Conservation (phyloP, 2,888 invertebrate genomes). For the Cyclophora albipunctata region DNA sequence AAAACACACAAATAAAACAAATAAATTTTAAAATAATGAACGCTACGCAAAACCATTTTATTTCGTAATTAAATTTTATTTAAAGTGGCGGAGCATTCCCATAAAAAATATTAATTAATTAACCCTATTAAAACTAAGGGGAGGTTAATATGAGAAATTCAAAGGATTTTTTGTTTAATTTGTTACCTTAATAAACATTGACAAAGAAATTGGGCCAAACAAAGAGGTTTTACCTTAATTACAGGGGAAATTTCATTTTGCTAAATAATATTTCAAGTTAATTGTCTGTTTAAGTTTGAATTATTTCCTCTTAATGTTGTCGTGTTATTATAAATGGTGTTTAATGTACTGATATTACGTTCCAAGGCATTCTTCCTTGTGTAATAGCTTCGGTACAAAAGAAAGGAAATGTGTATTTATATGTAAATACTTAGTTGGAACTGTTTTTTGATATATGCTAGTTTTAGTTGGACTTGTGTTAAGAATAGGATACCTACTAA, state of each 20-base stretch:
- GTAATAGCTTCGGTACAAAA: too few relatives aligned
- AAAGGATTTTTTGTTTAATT: neutral
- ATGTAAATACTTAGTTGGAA: too few relatives aligned
- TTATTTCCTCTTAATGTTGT: slow-evolving; percentile 27
- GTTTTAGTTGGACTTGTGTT: too few relatives aligned
- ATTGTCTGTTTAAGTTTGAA: slow-evolving; percentile 38
- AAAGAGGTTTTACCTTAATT: slow-evolving; percentile 23
- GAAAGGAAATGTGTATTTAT: too few relatives aligned
- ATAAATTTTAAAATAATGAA: too few relatives aligned
- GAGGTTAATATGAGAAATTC: neutral
- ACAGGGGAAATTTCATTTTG: slow-evolving; percentile 18
- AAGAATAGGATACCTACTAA: too few relatives aligned
- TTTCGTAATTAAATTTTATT: slow-evolving; percentile 3
- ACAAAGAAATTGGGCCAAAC: slow-evolving; percentile 9
- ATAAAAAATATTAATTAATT: too few relatives aligned
- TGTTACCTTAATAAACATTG: neutral
- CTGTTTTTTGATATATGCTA: too few relatives aligned
- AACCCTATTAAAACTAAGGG: too few relatives aligned
- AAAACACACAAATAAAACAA: too few relatives aligned
- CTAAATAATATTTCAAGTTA: slow-evolving; percentile 23
- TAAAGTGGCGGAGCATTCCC: neutral
- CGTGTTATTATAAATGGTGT: slow-evolving; percentile 28
- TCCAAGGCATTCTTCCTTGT: too few relatives aligned
- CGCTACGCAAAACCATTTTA: neutral
- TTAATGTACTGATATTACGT: slow-evolving; percentile 21